Conservation (phyloP, 2,797 vertebrate genomes). For the Limnodromus scolopaceus region DNA sequence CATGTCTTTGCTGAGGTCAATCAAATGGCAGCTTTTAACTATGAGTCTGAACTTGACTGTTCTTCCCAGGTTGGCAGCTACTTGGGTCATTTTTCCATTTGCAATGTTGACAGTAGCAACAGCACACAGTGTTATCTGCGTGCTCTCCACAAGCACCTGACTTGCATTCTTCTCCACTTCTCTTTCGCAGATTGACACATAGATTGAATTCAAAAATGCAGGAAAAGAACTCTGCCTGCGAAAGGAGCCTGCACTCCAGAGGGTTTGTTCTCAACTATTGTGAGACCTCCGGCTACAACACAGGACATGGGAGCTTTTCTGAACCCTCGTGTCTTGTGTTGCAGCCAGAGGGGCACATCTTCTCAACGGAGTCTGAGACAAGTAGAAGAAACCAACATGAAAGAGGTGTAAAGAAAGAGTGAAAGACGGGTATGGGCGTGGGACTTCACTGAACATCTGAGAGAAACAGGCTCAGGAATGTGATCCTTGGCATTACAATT, state of each 20-base stretch:
- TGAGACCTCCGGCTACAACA: slow-evolving; percentile 97
- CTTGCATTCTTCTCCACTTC: slow-evolving; percentile 49
- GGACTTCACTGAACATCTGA: slow-evolving; percentile 17
- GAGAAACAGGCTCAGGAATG: not conserved
- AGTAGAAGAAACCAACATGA: slow-evolving; percentile 35
- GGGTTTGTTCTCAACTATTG: slow-evolving; percentile 58
- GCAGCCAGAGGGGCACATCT: slow-evolving; percentile 94
- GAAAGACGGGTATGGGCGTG: not conserved
- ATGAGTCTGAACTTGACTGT: not conserved
- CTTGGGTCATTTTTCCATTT: slow-evolving; percentile 18
- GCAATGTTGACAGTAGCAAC: slow-evolving; percentile 17
- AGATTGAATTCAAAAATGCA: not conserved
- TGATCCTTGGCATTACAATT: not conserved
- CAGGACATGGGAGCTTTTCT: slow-evolving; percentile 94
- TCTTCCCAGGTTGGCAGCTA: not conserved
- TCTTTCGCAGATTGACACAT: not conserved
- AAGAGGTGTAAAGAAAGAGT: slow-evolving; percentile 11
- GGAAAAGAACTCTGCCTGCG: not conserved
- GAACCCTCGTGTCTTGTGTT: slow-evolving; percentile 99
- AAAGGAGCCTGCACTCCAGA: not conserved
- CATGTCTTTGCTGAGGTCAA: not conserved
- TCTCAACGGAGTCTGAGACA: slow-evolving; percentile 50
- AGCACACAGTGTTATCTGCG: slow-evolving; percentile 31
- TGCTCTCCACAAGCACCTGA: not conserved
- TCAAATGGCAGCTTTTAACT: not conserved